Conservation (phyloP, 2,113 vertebrate species). For the Empidonax alnorum region DNA sequence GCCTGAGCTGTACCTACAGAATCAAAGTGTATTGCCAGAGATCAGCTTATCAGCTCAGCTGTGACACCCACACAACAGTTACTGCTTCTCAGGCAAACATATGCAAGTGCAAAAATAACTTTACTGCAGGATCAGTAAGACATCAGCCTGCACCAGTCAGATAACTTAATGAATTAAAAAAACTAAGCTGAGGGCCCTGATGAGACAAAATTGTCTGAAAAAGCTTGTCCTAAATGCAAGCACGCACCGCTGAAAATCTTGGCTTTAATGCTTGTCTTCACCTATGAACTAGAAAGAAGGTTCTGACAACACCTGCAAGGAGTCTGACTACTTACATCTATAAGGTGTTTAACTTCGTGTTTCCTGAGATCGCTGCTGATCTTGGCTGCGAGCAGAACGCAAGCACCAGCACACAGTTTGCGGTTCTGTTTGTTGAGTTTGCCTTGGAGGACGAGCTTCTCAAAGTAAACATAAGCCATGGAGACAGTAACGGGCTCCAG, state of each 20-base stretch:
- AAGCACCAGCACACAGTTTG: conserved; percentile 94
- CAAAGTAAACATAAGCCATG: conserved; percentile 98
- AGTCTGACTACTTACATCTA: conserved; percentile 84
- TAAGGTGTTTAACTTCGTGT: conserved; percentile 93
- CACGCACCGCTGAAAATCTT: background rate
- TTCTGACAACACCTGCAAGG: background rate
- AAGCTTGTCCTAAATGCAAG: background rate
- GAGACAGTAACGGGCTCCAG: conserved; percentile 92
- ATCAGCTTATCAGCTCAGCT: conserved; percentile 12
- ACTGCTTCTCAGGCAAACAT: background rate
- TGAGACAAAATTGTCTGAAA: background rate
- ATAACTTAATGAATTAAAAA: background rate
- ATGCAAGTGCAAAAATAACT: conserved; percentile 1
- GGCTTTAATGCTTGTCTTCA: background rate
- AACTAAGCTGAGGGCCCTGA: background rate
- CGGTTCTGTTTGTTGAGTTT: conserved; percentile 97
- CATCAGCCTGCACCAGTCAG: background rate
- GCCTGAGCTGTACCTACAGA: background rate
- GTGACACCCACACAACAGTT: background rate
- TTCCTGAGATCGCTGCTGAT: conserved; percentile 98
- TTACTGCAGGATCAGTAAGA: background rate
- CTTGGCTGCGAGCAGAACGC: conserved; percentile 93
- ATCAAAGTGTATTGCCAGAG: background rate
- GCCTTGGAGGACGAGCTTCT: conserved; percentile 95
- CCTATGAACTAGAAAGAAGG: background rate